Evolutionary conservation across 64 coral and sea anemone species (phyloP).

Genomic region (Platygyra sinensis): DNA sequence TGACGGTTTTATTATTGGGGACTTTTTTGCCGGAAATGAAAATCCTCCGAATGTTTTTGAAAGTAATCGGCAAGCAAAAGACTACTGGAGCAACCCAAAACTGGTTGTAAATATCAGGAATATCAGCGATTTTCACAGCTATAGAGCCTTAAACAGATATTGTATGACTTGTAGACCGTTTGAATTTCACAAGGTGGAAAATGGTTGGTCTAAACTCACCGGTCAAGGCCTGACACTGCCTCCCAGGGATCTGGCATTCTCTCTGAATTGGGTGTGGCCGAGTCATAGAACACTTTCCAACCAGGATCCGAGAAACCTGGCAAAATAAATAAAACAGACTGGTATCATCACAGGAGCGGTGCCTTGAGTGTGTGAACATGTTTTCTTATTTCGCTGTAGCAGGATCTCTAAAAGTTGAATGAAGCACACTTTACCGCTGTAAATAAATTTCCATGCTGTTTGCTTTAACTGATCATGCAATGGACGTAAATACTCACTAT

Average conservation of each 20-base stretch:
- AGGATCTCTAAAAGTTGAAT: no score
- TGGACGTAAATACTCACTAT: conserved; percentile 55
- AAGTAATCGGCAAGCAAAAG: no score
- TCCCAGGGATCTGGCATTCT: conserved; percentile 95
- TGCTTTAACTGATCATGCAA: no score
- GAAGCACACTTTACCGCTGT: no score
- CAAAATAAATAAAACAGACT: neutral
- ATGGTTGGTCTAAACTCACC: conserved; percentile 21
- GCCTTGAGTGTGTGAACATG: no score
- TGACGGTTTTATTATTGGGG: no score
- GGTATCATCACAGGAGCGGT: neutral
- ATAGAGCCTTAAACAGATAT: neutral
- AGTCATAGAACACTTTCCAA: conserved; percentile 98
- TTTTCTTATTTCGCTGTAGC: no score
- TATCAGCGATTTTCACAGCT: no score
- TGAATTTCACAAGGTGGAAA: neutral
- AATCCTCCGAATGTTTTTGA: no score
- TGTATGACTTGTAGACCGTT: neutral
- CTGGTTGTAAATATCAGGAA: no score
- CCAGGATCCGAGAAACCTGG: conserved; percentile 71
- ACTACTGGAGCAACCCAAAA: no score
- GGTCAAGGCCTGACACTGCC: conserved; percentile 81
- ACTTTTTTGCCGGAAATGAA: no score
- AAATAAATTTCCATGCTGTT: neutral
- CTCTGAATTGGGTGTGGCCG: conserved; percentile 73